Conservation (phyloP, 1,140 invertebrate genomes). For the Bactericera cockerelli region DNA sequence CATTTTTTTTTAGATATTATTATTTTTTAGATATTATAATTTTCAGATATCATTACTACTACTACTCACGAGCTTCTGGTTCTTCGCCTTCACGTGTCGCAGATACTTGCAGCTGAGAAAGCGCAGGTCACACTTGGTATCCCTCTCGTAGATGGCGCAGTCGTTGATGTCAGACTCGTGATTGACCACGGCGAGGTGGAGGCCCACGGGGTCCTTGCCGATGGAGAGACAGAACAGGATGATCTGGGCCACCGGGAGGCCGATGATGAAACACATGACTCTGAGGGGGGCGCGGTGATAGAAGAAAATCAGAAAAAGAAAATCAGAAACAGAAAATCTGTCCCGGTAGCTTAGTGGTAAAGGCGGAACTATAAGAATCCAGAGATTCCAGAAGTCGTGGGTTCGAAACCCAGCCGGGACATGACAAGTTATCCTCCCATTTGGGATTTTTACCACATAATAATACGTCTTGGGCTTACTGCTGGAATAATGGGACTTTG, state of each 20-base stretch:
- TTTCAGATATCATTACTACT: too few species aligned
- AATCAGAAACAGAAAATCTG: neutral
- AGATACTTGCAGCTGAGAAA: conserved; percentile 61
- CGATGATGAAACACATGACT: conserved; percentile 82
- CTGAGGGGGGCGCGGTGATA: conserved; percentile 29
- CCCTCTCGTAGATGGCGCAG: conserved; percentile 24
- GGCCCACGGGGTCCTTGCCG: conserved; percentile 68
- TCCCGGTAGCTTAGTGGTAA: too few species aligned
- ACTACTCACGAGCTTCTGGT: conserved; percentile 21
- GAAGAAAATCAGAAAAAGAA: neutral
- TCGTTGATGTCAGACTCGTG: conserved; percentile 50
- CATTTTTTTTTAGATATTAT: too few species aligned
- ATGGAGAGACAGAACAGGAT: conserved; percentile 88
- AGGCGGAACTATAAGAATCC: too few species aligned
- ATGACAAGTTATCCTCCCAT: too few species aligned
- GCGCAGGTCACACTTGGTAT: conserved; percentile 40
- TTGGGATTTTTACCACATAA: too few species aligned
- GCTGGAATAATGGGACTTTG: too few species aligned
- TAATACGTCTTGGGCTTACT: too few species aligned
- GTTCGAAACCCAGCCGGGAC: too few species aligned
- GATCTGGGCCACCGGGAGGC: conserved; percentile 80
- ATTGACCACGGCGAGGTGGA: conserved; percentile 74
- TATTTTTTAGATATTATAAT: too few species aligned
- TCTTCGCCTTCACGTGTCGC: conserved; percentile 41
- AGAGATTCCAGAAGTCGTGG: too few species aligned